phyloP scores from a whole-genome alignment of 2,113 vertebrate genomes.

The Pao palembangensis region DNA sequence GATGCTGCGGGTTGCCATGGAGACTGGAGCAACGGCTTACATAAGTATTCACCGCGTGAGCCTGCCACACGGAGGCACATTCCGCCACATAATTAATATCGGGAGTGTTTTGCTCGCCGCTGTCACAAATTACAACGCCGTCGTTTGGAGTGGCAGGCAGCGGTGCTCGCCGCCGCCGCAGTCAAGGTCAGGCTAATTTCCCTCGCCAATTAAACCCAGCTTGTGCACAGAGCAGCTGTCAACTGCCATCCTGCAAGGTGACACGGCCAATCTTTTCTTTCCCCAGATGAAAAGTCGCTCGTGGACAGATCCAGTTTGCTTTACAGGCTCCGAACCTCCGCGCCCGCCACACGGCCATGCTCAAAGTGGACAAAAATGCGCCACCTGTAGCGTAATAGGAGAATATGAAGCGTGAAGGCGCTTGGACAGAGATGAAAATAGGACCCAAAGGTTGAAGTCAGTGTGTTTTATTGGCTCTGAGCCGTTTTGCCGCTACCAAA shows the following conservation, averaged over 20 bases:
- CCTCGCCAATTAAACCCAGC: constrained; percentile 68
- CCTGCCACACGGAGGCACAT: constrained; percentile 58
- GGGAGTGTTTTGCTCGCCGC: constrained; percentile 62
- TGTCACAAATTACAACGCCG: constrained; percentile 68
- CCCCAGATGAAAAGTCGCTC: background rate
- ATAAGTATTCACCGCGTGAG: constrained; percentile 72
- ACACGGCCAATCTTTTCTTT: constrained; percentile 61
- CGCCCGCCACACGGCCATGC: no score
- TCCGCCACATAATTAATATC: constrained; percentile 71
- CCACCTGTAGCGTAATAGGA: constrained; percentile 18
- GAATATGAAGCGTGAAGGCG: constrained; percentile 23
- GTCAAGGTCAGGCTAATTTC: constrained; percentile 73
- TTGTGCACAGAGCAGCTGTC: constrained; percentile 70
- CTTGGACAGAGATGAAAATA: constrained; percentile 34
- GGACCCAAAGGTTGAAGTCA: constrained; percentile 48
- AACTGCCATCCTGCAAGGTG: constrained; percentile 71
- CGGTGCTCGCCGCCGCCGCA: constrained; percentile 40
- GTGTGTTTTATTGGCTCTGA: constrained; percentile 52
- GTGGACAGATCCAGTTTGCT: background rate
- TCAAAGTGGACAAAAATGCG: background rate
- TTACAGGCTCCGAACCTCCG: background rate
- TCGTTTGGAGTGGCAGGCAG: constrained; percentile 64
- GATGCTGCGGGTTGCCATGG: constrained; percentile 71
- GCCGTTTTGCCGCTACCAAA: constrained; percentile 50
- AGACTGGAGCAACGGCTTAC: constrained; percentile 72